Conservation (phyloP, 2,113 vertebrate species). For the Xiphias gladius region DNA sequence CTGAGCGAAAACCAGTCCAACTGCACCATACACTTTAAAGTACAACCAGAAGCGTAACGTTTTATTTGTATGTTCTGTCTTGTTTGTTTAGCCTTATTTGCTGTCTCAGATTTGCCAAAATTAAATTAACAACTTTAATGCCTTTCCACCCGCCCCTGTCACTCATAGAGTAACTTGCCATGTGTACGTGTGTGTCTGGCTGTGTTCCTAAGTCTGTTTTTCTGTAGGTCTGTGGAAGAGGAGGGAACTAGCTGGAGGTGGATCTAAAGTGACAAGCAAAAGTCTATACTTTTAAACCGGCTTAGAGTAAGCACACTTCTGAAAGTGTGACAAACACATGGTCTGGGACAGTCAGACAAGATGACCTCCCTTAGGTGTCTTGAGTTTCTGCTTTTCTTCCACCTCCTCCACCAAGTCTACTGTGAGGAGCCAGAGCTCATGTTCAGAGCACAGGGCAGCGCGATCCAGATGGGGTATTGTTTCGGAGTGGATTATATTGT, state of each 20-base stretch:
- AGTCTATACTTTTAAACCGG: constrained; percentile 38
- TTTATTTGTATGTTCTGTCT: neutral
- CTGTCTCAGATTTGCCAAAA: constrained; percentile 12
- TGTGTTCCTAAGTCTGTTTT: neutral
- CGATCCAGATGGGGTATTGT: constrained; percentile 77
- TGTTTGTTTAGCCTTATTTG: constrained; percentile 18
- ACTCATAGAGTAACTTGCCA: neutral
- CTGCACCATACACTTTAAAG: constrained; percentile 25
- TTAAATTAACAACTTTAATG: neutral
- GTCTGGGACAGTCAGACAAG: constrained; percentile 30
- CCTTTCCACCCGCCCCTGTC: neutral
- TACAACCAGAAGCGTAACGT: constrained; percentile 14
- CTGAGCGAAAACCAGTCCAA: constrained; percentile 64
- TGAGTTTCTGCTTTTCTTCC: constrained; percentile 59
- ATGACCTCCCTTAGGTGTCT: constrained; percentile 58
- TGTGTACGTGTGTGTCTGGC: neutral
- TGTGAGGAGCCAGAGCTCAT: constrained; percentile 45
- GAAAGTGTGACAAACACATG: constrained; percentile 40
- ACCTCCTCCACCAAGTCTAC: constrained; percentile 56
- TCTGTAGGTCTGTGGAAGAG: constrained; percentile 3
- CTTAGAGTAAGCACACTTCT: constrained; percentile 1
- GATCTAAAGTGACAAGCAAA: constrained; percentile 54
- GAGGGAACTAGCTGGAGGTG: constrained; percentile 72
- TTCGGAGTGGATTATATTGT: constrained; percentile 80
- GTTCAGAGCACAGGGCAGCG: constrained; percentile 53